Percentiles rank a stretch among this genome's conserved stretches.
These are phyloP conservation scores for Scaptomyza montana DNA, from an alignment of 1,140 invertebrate genomes.

Conservation along the genomic window DNA sequence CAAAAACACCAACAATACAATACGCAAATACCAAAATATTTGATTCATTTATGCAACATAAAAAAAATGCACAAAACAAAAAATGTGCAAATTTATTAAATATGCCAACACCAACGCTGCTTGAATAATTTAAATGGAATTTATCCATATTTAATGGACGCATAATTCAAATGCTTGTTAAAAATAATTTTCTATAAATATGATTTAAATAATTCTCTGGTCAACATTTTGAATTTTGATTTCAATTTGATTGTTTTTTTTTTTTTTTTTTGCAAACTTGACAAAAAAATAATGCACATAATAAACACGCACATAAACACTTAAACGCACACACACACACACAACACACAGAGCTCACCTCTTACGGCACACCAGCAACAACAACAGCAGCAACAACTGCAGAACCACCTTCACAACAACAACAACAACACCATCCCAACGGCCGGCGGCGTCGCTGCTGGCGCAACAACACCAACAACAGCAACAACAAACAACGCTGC, in stretches of 20 bases:
- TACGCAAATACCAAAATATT: conserved; percentile 39
- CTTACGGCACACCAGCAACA: conserved; percentile 75
- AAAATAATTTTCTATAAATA: conserved; percentile 45
- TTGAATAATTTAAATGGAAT: conserved; percentile 72
- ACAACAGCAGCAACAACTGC: conserved; percentile 54
- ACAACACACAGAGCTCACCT: conserved; percentile 71
- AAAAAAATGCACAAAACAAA: conserved; percentile 9
- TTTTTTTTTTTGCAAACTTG: conserved; percentile 20
- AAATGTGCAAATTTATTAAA: conserved; percentile 41
- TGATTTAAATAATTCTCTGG: conserved; percentile 18
- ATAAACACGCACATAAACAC: conserved; percentile 17
- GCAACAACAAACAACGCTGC: conserved; percentile 84
- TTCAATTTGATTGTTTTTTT: conserved; percentile 9
- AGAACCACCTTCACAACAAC: conserved; percentile 63
- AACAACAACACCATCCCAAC: conserved; percentile 62
- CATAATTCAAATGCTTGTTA: conserved; percentile 68
- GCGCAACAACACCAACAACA: conserved; percentile 64
- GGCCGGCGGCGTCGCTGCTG: conserved; percentile 62
- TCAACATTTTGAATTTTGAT: conserved; percentile 13
- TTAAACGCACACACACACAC: conserved; percentile 30
- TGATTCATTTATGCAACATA: conserved; percentile 28
- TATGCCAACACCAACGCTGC: conserved; percentile 57
- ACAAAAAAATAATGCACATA: conserved; percentile 29
- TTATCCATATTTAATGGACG: conserved; percentile 62
- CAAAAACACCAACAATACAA: conserved; percentile 19